These are phyloP conservation scores for Lepisosteus osseus DNA, from an alignment of 2,113 vertebrate species.

Conservation along the genomic window DNA sequence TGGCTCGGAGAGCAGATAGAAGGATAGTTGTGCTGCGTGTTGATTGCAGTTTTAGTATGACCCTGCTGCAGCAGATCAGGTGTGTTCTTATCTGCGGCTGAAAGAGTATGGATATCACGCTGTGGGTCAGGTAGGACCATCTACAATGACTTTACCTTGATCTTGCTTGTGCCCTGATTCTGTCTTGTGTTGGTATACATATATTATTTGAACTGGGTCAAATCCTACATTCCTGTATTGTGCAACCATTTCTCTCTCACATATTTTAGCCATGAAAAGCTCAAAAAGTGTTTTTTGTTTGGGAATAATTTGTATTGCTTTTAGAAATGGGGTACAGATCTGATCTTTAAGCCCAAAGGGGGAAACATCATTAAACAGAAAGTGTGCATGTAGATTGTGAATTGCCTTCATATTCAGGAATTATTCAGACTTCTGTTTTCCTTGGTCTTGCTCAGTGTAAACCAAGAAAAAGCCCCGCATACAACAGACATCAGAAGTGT, in stretches of 20 bases:
- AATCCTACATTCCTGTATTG: too few species aligned
- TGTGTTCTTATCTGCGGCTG: conserved; percentile 12
- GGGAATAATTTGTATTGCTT: conserved; percentile 28
- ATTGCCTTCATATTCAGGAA: neutral
- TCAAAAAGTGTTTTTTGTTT: conserved; percentile 12
- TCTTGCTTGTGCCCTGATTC: conserved; percentile 13
- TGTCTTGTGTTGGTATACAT: neutral
- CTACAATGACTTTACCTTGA: conserved; percentile 30
- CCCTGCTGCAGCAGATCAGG: conserved; percentile 6
- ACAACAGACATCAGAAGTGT: neutral
- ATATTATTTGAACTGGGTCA: too few species aligned
- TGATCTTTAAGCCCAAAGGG: neutral
- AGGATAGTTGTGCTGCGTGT: neutral
- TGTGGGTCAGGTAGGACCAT: conserved; percentile 45
- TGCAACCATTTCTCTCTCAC: neutral
- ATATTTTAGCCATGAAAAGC: too few species aligned
- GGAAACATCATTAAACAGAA: too few species aligned
- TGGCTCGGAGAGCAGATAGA: conserved; percentile 2
- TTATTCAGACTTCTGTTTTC: neutral
- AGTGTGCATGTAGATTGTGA: neutral
- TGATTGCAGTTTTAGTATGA: conserved; percentile 10
- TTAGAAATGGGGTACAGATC: conserved; percentile 1
- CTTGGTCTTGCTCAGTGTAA: conserved; percentile 22
- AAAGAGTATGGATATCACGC: conserved; percentile 35
- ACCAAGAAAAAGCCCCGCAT: neutral